These are phyloP conservation scores for Cosmia trapezina DNA, from an alignment of 2,888 invertebrate genomes.

Conservation along the genomic window DNA sequence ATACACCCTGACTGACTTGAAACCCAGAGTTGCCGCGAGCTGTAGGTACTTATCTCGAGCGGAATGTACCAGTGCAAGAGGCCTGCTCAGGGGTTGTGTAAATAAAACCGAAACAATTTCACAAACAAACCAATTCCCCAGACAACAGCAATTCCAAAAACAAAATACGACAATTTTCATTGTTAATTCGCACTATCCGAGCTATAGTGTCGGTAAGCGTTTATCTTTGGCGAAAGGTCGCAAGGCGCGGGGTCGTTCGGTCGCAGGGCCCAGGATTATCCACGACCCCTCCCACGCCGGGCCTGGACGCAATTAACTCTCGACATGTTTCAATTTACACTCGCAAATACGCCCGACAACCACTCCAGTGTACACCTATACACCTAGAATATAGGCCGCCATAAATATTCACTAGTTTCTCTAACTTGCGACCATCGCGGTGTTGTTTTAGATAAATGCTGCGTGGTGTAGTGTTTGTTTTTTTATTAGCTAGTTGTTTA, in stretches of 20 bases:
- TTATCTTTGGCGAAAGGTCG: conserved; percentile 68
- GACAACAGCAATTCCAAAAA: conserved; percentile 22
- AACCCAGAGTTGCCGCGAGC: too few species aligned
- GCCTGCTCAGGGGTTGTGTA: too few species aligned
- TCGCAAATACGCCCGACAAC: conserved; percentile 83
- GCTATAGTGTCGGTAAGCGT: conserved; percentile 54
- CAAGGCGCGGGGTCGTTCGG: conserved; percentile 64
- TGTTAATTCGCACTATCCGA: conserved; percentile 52
- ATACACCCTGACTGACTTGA: too few species aligned
- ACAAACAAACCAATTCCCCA: conserved; percentile 13
- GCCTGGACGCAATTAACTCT: conserved; percentile 87
- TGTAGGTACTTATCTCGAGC: too few species aligned
- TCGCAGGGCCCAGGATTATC: conserved; percentile 76
- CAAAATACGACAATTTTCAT: conserved; percentile 36
- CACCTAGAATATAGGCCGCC: conserved; percentile 66
- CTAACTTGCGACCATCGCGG: conserved; percentile 38
- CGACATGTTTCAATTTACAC: conserved; percentile 89
- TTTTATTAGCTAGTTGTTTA: neutral
- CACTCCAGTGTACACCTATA: conserved; percentile 70
- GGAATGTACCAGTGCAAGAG: too few species aligned
- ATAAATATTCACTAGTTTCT: conserved; percentile 66
- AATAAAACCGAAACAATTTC: conserved; percentile 11
- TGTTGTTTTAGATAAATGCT: conserved; percentile 42
- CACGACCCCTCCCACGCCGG: conserved; percentile 72
- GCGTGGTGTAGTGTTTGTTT: neutral